A percentile compares a stretch with the other conserved stretches of the same genome.
Evolutionary conservation across 2,797 vertebrate genomes (phyloP).

Genomic region (Emys orbicularis): DNA sequence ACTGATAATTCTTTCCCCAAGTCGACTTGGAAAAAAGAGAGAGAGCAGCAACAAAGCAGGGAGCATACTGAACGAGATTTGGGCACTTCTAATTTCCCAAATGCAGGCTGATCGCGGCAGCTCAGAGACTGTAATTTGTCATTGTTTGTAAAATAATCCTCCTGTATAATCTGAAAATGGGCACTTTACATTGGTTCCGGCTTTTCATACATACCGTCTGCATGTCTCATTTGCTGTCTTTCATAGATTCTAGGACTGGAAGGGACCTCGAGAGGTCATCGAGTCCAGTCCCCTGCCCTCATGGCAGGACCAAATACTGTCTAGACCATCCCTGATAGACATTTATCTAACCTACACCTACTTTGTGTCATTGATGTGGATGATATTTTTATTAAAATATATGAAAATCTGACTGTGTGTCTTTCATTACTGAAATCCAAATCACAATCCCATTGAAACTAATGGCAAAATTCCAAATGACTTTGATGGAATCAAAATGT

Average conservation of each 20-base stretch:
- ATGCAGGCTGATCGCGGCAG: rapidly evolving
- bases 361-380: background rate
- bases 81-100: rapidly evolving
- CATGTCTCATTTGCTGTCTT: background rate
- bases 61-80: background rate
- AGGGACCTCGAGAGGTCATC: too few relatives aligned
- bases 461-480: background rate
- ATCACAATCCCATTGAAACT: rapidly evolving
- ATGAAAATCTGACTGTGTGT: rapidly evolving
- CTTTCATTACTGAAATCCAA: background rate
- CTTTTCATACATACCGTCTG: background rate
- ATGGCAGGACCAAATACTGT: too few relatives aligned
- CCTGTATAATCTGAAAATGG: too few relatives aligned
- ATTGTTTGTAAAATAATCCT: background rate
- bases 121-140: background rate
- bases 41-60: rapidly evolving
- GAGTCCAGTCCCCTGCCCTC: too few relatives aligned
- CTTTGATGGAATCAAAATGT: background rate
- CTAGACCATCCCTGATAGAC: too few relatives aligned
- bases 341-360: background rate
- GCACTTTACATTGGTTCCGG: rapidly evolving
- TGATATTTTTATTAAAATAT: background rate
- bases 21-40: background rate
- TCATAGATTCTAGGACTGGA: background rate
- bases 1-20: background rate